A percentile compares a stretch with the other conserved stretches of the same genome.
phyloP scores from a whole-genome alignment of 1,140 invertebrate genomes.

The Rhopalosiphum maidis region DNA sequence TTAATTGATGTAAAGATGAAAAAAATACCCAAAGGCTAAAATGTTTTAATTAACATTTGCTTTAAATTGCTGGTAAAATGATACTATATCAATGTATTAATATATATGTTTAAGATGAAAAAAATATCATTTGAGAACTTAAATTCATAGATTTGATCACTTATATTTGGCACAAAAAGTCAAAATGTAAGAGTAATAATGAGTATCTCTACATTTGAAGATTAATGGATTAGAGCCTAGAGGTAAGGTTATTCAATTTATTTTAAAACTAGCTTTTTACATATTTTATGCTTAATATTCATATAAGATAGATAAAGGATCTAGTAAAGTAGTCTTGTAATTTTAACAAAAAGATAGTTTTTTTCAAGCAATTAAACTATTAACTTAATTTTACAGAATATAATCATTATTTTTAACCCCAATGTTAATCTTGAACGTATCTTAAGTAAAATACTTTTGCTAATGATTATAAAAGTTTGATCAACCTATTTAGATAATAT shows the following conservation, averaged over 20 bases:
- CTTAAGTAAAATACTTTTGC: neutral
- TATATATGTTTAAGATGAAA: neutral
- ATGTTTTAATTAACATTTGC: neutral
- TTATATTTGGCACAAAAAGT: neutral
- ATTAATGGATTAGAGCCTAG: neutral
- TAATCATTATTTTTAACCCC: neutral
- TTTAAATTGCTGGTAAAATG: neutral
- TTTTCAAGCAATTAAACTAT: neutral
- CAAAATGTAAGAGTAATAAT: slow-evolving; percentile 7
- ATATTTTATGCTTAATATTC: neutral
- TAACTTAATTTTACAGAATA: neutral
- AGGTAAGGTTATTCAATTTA: slow-evolving; percentile 10
- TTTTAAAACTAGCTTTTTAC: neutral
- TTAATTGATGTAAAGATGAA: neutral
- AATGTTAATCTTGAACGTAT: neutral
- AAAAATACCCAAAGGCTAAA: neutral
- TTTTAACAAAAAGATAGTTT: neutral
- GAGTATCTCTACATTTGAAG: neutral
- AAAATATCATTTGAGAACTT: neutral
- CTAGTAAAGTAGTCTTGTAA: neutral
- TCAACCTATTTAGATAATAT: neutral
- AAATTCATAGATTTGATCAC: neutral
- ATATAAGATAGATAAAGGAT: neutral
- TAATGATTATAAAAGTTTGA: neutral
- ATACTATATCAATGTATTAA: neutral